Percentiles rank a stretch among this genome's conserved stretches.
These are phyloP conservation scores for Pyrrhura leucotis DNA, from an alignment of 2,797 vertebrate genomes.

Conservation along the genomic window DNA sequence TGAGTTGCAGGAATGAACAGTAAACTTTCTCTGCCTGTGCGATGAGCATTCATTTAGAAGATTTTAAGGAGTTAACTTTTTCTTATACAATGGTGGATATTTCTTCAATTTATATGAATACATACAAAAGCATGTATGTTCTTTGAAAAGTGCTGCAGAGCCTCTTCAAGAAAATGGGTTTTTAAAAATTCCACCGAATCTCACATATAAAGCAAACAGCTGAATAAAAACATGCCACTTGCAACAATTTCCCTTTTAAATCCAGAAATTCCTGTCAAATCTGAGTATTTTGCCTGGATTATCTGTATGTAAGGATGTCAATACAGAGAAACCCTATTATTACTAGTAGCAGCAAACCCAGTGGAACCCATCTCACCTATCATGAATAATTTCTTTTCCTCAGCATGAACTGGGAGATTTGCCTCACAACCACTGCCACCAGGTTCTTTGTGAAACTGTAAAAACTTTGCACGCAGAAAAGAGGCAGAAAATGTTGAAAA, in stretches of 20 bases:
- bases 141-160: not conserved
- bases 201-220: not conserved
- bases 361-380: not conserved
- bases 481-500: constrained; percentile 9
- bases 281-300: not conserved
- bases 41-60: not conserved
- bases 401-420: constrained; percentile 1
- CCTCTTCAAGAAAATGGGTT: not conserved
- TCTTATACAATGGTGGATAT: not conserved
- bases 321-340: not conserved
- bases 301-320: not conserved
- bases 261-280: not conserved
- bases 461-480: constrained; percentile 25
- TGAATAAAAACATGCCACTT: not conserved
- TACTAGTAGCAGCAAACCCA: not conserved
- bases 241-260: not conserved
- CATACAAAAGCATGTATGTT: not conserved
- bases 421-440: not conserved
- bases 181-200: not conserved
- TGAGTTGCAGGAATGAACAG: not conserved
- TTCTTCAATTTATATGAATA: not conserved
- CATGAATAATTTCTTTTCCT: constrained; percentile 25
- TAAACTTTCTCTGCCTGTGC: not conserved
- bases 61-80: not conserved
- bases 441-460: not conserved